Conservation (phyloP, 2,888 invertebrate genomes). For the Molorchus minor region DNA sequence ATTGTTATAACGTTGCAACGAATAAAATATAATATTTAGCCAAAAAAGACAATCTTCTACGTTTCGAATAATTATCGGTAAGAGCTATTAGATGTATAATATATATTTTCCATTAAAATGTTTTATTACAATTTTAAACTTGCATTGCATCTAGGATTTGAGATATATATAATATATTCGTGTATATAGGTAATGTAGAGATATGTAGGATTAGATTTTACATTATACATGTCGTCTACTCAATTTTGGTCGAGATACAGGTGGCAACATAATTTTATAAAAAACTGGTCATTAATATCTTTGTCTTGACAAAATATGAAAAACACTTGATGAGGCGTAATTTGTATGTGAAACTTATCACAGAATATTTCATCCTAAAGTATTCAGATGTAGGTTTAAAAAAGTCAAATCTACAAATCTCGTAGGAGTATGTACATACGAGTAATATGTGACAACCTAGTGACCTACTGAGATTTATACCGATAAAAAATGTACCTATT, state of each 20-base stretch:
- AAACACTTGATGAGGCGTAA: too few species aligned
- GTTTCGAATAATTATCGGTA: slow-evolving; percentile 43
- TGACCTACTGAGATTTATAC: too few species aligned
- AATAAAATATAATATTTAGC: slow-evolving; percentile 49
- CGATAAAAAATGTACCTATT: too few species aligned
- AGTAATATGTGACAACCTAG: too few species aligned
- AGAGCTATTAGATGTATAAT: slow-evolving; percentile 39
- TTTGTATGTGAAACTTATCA: too few species aligned
- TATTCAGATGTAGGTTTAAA: too few species aligned
- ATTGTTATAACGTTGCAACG: too few species aligned
- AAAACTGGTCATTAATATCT: too few species aligned
- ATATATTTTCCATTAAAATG: slow-evolving; percentile 40
- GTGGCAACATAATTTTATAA: slow-evolving; percentile 22
- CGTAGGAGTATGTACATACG: too few species aligned
- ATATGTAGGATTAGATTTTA: slow-evolving; percentile 23
- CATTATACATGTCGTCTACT: slow-evolving; percentile 13
- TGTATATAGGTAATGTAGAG: slow-evolving; percentile 34
- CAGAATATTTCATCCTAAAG: too few species aligned
- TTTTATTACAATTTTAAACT: slow-evolving; percentile 51
- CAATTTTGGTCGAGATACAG: slow-evolving; percentile 1
- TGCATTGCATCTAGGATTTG: slow-evolving; percentile 62
- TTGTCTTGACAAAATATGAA: too few species aligned
- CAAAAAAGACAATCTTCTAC: slow-evolving; percentile 55
- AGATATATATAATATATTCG: slow-evolving; percentile 47
- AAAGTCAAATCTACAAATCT: too few species aligned